These are phyloP conservation scores for Dichetophora obliterata DNA, from an alignment of 2,888 invertebrate genomes.

Conservation along the genomic window DNA sequence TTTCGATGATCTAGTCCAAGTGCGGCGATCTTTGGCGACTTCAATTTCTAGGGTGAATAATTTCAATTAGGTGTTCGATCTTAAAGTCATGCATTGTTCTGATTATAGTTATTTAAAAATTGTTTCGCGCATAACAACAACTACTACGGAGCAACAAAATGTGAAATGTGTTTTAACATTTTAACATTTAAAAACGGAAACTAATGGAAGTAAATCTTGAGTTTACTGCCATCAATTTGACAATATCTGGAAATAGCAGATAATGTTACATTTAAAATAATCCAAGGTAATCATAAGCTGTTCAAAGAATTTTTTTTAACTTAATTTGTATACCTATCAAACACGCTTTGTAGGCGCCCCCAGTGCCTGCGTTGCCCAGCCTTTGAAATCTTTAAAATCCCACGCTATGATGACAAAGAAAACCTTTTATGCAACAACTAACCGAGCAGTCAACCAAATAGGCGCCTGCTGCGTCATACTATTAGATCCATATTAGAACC, in stretches of 20 bases:
- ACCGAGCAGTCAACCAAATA: slow-evolving; percentile 13
- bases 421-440: slow-evolving; percentile 27
- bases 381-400: slow-evolving; percentile 35
- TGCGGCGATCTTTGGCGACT: slow-evolving; percentile 65
- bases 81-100: not conserved
- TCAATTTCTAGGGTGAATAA: slow-evolving; percentile 68
- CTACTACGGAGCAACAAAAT: not conserved
- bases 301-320: too few species aligned
- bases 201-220: too few species aligned
- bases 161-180: not conserved
- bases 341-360: not conserved
- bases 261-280: too few species aligned
- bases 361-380: not conserved
- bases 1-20: slow-evolving; percentile 48
- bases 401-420: slow-evolving; percentile 38
- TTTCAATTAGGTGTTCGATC: slow-evolving; percentile 65
- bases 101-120: not conserved
- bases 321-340: too few species aligned
- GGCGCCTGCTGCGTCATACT: slow-evolving; percentile 47
- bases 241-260: too few species aligned
- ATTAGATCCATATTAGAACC: slow-evolving; percentile 67
- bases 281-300: too few species aligned
- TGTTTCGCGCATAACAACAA: not conserved
- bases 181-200: too few species aligned
- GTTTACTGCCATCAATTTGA: too few species aligned